Percentiles rank a stretch among this genome's conserved stretches.
These are phyloP conservation scores for Clarias magur DNA, from an alignment of 2,113 vertebrate genomes.

Conservation along the genomic window DNA sequence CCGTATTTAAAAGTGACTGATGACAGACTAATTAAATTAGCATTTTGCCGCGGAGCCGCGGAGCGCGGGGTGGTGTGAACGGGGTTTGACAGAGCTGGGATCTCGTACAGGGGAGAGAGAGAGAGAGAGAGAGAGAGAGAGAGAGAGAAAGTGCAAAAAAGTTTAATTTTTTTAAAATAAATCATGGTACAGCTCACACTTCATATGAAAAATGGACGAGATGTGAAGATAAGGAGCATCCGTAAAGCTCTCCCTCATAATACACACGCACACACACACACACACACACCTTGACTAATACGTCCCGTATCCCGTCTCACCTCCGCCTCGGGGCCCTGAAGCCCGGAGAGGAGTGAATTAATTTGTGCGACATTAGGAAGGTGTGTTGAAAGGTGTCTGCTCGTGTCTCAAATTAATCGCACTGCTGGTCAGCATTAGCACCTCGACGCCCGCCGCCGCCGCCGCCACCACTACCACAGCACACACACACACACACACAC, in stretches of 20 bases:
- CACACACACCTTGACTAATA: slow-evolving; percentile 59
- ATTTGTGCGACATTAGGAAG: slow-evolving; percentile 99
- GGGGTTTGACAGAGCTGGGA: slow-evolving; percentile 57
- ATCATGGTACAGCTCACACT: slow-evolving; percentile 26
- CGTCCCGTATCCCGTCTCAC: slow-evolving; percentile 50
- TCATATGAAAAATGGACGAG: slow-evolving; percentile 31
- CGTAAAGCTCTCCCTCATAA: neutral
- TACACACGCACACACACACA: slow-evolving; percentile 41
- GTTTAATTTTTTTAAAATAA: neutral
- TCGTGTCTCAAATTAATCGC: slow-evolving; percentile 99
- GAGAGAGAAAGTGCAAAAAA: neutral
- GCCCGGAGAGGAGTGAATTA: slow-evolving; percentile 96
- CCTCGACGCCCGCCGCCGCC: slow-evolving; percentile 87
- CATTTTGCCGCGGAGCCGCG: slow-evolving; percentile 63
- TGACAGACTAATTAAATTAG: slow-evolving; percentile 76
- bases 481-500: slow-evolving; percentile 79
- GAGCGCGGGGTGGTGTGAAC: slow-evolving; percentile 65
- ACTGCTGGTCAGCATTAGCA: slow-evolving; percentile 99
- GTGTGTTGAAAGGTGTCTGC: slow-evolving; percentile 99
- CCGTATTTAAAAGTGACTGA: slow-evolving; percentile 73
- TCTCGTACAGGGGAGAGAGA: neutral
- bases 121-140: neutral
- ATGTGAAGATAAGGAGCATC: neutral
- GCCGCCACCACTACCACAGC: slow-evolving; percentile 65
- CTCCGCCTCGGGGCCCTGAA: slow-evolving; percentile 42